phyloP scores from a whole-genome alignment of 2,113 vertebrate genomes.

The Elgaria multicarinata region DNA sequence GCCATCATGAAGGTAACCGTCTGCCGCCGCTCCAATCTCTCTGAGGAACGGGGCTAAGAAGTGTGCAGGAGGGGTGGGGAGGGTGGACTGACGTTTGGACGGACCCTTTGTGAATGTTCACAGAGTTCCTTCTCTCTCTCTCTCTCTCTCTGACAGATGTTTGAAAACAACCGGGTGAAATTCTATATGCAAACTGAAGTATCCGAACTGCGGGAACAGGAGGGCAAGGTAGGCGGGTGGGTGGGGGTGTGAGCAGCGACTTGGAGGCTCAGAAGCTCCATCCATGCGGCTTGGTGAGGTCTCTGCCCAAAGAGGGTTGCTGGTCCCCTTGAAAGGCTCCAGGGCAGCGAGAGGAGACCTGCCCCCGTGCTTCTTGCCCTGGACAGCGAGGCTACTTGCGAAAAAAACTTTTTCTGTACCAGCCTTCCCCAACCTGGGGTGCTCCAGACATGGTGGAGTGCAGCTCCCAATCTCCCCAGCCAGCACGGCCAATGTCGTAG shows the following conservation, averaged over 20 bases:
- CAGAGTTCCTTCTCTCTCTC: not conserved
- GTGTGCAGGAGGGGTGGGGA: not conserved
- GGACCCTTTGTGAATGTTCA: not conserved
- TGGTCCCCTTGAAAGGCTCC: not conserved
- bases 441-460: not conserved
- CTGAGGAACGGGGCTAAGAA: not conserved
- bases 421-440: no score
- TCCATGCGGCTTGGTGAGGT: not conserved
- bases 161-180: constrained; percentile 94
- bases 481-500: no score
- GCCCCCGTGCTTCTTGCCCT: not conserved
- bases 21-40: fast-evolving
- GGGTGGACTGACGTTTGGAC: not conserved
- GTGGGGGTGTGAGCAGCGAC: constrained; percentile 42
- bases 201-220: constrained; percentile 92
- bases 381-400: not conserved
- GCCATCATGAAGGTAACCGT: constrained; percentile 96
- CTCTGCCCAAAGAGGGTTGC: not conserved
- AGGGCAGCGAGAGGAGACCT: not conserved
- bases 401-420: not conserved
- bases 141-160: constrained; percentile 80
- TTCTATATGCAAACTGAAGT: constrained; percentile 99
- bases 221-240: constrained; percentile 98
- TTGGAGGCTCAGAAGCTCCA: no score
- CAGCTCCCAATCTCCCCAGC: no score